Conservation (phyloP, 2,113 vertebrate genomes). For the Corythornis cristatus region DNA sequence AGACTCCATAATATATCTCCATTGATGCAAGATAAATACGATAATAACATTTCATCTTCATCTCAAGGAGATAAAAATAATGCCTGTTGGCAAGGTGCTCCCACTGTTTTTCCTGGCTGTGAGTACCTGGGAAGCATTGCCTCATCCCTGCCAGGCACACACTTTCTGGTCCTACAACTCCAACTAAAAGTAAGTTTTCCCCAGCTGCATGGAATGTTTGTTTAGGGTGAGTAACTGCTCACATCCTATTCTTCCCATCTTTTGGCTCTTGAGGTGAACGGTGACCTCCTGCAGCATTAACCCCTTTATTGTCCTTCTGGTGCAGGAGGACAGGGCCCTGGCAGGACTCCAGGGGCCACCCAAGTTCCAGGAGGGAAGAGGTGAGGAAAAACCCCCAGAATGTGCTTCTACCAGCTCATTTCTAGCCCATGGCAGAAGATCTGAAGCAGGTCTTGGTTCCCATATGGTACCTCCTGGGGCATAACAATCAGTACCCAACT, state of each 20-base stretch:
- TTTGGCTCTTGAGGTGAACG: accelerated
- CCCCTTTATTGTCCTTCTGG: accelerated
- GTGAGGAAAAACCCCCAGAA: accelerated
- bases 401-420: neutral
- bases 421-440: neutral
- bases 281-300: neutral
- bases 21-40: neutral
- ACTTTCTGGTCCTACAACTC: neutral
- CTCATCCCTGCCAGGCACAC: neutral
- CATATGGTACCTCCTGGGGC: neutral
- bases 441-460: neutral
- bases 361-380: neutral
- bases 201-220: accelerated
- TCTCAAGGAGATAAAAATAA: neutral
- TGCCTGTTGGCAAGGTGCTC: neutral
- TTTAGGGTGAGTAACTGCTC: neutral
- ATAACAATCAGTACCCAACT: neutral
- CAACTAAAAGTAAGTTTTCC: neutral
- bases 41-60: neutral
- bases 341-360: neutral
- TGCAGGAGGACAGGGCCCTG: neutral
- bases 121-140: neutral
- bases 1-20: neutral
- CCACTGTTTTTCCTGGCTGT: neutral
- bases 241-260: neutral